Conservation (phyloP, 2,797 vertebrate species). For the Natrix natrix region DNA sequence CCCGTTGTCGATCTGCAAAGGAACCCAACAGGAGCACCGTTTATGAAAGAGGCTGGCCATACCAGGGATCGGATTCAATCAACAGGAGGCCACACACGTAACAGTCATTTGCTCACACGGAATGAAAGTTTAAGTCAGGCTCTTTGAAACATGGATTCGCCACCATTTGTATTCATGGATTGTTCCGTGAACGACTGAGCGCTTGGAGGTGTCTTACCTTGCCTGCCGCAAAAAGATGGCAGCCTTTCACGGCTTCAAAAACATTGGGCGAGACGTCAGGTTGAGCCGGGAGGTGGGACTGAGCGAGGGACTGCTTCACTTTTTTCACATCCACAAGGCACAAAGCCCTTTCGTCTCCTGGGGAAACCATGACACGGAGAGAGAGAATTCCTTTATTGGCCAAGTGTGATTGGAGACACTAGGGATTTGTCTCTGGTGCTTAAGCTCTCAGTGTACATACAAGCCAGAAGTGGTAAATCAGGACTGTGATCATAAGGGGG, state of each 20-base stretch:
- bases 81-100: neutral
- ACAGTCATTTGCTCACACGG: neutral
- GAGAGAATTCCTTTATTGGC: neutral
- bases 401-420: neutral
- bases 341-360: constrained; percentile 93
- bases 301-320: constrained; percentile 93
- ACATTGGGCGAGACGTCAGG: constrained; percentile 88
- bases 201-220: constrained; percentile 73
- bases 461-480: neutral
- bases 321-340: constrained; percentile 96
- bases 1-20: constrained; percentile 86
- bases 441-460: neutral
- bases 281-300: constrained; percentile 93
- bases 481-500: neutral
- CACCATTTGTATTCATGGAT: no score
- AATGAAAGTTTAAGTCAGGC: neutral
- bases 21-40: neutral
- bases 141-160: neutral
- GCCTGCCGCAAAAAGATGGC: constrained; percentile 94
- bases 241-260: constrained; percentile 97
- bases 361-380: neutral
- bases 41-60: neutral
- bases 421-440: neutral
- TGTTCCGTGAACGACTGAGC: neutral
- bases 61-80: no score